Base-by-base conservation (phyloP, 2,113 vertebrate genomes). In the Xyrauchen texanus region DNA sequence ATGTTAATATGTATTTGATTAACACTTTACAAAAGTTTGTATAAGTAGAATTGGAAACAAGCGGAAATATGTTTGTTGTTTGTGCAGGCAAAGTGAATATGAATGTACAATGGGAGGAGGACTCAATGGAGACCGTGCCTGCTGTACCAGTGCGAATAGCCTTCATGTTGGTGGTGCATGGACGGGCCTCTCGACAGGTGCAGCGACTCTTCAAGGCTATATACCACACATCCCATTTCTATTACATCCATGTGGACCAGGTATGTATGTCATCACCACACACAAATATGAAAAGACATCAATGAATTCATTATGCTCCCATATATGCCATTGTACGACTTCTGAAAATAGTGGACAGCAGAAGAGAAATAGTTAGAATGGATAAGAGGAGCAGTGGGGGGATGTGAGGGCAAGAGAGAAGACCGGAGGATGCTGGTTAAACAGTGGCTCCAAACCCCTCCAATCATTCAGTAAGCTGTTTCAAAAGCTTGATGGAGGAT, bases 171-270 rank as follows among this genome's bases (percentile, higher is more conserved):
- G 96, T 98, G 88, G 94, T 99, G 71, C 98, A 99, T 21, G 98
- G 98, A 76, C 93, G 96, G 34, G 96, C 97, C 51, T 94, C 97
- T 1, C 96, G 98, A 77, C 98, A 99, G 89, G 94, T 99, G 67
- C 94, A 95, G 13, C 95, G 97, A 86, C 95, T 99, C 93, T 98
- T 99, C 90, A 99, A 98, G 92, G 97, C 98, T 88, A 98, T 99
- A 88, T 99, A 98, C 92, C 97, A 99, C 92, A 90, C 89, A 13
- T 95, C 97, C 58, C 97, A 99, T 89, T 99, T 94, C 91, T 99
- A 97, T 93, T 99, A 98, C 89, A 96, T 99, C 89, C 98, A 99
- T 2, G 96, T 98, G 42, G 98, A 99, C 90, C 95, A 98, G 96
- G 98, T 98, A 91, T 79, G 83, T 9, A 8, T 15, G 21, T 34